These are phyloP conservation scores for Myodes glareolus DNA, from an alignment of 2,113 vertebrate genomes.

Conservation along the genomic window DNA sequence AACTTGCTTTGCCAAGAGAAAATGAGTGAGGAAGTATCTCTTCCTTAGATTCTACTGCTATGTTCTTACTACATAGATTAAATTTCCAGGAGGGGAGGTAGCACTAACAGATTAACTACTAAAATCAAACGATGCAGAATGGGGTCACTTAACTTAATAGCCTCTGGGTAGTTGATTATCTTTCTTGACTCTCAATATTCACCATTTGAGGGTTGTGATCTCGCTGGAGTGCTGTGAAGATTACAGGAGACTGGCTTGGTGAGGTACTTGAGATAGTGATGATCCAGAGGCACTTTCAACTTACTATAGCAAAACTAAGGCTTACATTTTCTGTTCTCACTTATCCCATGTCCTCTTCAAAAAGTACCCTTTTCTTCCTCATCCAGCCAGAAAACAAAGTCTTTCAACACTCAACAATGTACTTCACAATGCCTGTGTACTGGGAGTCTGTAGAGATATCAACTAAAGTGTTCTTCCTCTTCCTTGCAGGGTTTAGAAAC, in stretches of 20 bases:
- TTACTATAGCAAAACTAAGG: neutral
- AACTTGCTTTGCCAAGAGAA: neutral
- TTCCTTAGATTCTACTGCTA: neutral
- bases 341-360: fast-evolving
- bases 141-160: neutral
- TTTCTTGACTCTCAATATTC: neutral
- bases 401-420: neutral
- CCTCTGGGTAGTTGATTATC: neutral
- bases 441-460: neutral
- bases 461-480: neutral
- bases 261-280: neutral
- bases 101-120: neutral
- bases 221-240: neutral
- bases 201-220: neutral
- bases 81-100: neutral
- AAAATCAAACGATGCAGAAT: neutral
- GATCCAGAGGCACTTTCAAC: neutral
- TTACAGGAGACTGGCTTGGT: neutral
- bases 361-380: neutral
- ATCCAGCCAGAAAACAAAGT: neutral
- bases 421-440: neutral
- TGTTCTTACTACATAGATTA: neutral
- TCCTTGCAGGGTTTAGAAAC: neutral
- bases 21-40: neutral
- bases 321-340: neutral